Evolutionary conservation across 2,797 vertebrate species (phyloP).

Genomic region (Typhlichthys eigenmanni): DNA sequence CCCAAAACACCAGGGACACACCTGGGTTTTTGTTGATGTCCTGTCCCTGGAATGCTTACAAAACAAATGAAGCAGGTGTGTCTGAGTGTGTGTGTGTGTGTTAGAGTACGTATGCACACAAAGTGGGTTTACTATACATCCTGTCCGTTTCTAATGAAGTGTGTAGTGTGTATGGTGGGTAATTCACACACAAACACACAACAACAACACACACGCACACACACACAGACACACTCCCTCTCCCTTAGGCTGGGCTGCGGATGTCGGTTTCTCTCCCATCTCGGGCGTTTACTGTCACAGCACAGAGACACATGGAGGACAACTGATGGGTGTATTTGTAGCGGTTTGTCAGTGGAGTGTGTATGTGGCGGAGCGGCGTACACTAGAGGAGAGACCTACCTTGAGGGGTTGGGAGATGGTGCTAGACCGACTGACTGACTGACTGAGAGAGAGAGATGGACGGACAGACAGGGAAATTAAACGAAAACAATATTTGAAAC

Average conservation of each 20-base stretch:
- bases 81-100: slow-evolving; percentile 35
- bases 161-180: background rate
- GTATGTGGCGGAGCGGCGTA: slow-evolving; percentile 27
- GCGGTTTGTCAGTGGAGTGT: slow-evolving; percentile 60
- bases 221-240: background rate
- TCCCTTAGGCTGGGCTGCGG: slow-evolving; percentile 1
- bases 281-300: slow-evolving; percentile 48
- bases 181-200: slow-evolving; percentile 7
- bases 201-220: background rate
- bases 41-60: slow-evolving; percentile 74
- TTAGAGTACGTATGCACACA: background rate
- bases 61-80: slow-evolving; percentile 74
- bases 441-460: background rate
- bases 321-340: slow-evolving; percentile 66
- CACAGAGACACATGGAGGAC: slow-evolving; percentile 40
- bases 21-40: slow-evolving; percentile 73
- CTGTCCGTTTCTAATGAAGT: background rate
- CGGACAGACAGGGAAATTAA: background rate
- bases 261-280: slow-evolving; percentile 37
- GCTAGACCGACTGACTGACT: background rate
- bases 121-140: background rate
- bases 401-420: slow-evolving; percentile 31
- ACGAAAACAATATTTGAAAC: background rate
- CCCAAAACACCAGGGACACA: slow-evolving; percentile 72
- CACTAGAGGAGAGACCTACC: slow-evolving; percentile 51